Conservation (phyloP, 1,140 invertebrate genomes). For the Papilio polyxenes region DNA sequence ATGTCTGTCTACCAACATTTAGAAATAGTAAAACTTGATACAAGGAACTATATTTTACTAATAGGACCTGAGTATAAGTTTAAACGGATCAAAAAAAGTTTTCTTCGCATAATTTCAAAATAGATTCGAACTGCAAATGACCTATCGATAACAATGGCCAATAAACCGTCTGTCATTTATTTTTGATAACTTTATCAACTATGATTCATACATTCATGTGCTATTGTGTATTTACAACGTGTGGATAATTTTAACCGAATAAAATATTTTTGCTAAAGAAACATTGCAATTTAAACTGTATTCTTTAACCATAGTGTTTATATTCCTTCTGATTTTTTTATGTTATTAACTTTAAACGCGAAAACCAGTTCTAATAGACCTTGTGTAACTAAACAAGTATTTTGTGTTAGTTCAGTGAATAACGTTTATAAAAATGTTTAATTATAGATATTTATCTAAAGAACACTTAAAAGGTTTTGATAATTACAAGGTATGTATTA, state of each 20-base stretch:
- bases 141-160: neutral
- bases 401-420: neutral
- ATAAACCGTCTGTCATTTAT: neutral
- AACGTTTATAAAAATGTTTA: conserved; percentile 60
- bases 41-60: too few relatives aligned
- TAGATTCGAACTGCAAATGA: neutral
- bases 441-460: conserved; percentile 87
- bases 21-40: too few relatives aligned
- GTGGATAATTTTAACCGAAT: neutral
- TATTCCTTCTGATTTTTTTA: neutral
- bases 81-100: too few relatives aligned
- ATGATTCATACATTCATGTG: neutral
- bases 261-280: neutral
- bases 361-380: neutral
- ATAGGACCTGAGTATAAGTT: too few relatives aligned
- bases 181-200: neutral
- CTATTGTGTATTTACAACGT: neutral
- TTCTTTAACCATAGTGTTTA: neutral
- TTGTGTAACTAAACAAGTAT: neutral
- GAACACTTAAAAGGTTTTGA: conserved; percentile 93
- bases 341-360: neutral
- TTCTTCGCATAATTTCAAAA: too few relatives aligned
- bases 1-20: too few relatives aligned
- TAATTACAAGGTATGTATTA: conserved; percentile 90
- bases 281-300: neutral